Base-by-base conservation (phyloP, 2,888 invertebrate species). In the Heliothis peltigera region DNA sequence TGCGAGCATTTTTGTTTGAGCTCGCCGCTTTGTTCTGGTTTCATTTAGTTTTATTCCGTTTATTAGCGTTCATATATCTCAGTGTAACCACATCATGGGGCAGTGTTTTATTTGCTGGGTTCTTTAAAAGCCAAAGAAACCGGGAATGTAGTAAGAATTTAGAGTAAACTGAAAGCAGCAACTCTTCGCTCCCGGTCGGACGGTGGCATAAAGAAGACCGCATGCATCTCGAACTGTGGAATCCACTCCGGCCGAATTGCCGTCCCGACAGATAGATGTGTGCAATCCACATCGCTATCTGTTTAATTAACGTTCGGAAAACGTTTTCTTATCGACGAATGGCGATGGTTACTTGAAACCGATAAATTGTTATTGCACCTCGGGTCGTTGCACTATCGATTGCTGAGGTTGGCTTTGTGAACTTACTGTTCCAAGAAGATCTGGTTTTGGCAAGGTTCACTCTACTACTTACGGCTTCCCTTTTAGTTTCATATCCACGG, bases 321-420 rank as follows among this genome's bases (percentile, higher is more conserved):
- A 66, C 71, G 75, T 75, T 82, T 84, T 83, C 84, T 87, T 87
- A 87, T 87, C 82, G 66, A 66, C 81, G 69, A 65, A 59, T 75
- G 70, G 77, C 70, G 69, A 73, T 78, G 67, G 75, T 74, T 82
- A 78, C 79, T 81, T 77, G 80, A 85, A 87, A 84, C 77, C 83
- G 84, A 84, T 83, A 86, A 86, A 88, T 86, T 82, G 84, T 84
- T 85, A 84, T 85, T 79, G 81, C 76, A 69, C 75, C 68, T 70
- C 77, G 78, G 88, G 84, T 89, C 88, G 79, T 82, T 85, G 86
- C 75, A 85, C 89, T 89, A 90, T 89, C 88, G 88, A 89, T 90
- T 87, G 84, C 79, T 69, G 52, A 64, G 63, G 60, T 62, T 57
- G 49, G 47, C 60, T 64, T 21, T 51, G 59, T 56, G 48, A 62